Evolutionary conservation across 2,797 vertebrate genomes (phyloP), one percentile per base, ranked within the genome.

Genomic region (Merluccius polli): DNA sequence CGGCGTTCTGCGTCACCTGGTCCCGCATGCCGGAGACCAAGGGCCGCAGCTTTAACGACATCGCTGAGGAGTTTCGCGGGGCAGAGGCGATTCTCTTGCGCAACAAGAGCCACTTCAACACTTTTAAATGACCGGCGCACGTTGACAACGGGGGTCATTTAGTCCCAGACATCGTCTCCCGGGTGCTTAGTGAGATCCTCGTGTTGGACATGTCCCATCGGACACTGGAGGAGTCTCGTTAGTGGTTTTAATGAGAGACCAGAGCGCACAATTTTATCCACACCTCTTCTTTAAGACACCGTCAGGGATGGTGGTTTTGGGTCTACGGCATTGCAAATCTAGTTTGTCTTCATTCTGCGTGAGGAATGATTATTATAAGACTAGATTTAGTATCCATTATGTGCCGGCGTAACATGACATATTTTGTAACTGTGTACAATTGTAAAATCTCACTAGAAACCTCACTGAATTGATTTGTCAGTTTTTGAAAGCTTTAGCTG

Each of bases 11-110:
- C 73, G 89, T 90, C 79, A 92, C 82, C 9, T 89, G 92, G 87
- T 35, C 91, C 32, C 89, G 87, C 71, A 87, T 95, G 18, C 94
- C 93, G 0, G 94, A 95, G 85, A 95, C 94, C 2, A 93, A 89
- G 76, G 93, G 93, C 0, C 89, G 94, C 10, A 92, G 89, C 0
- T 95, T 93, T 21, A 89, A 92, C 5, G 90, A 93, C 77, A 93
- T 93, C 3, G 87, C 91, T 0, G 88, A 88, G 13, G 89, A 88
- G 77, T 93, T 95, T 80, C 83, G 88, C 35, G 90, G 91, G 68
- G 80, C 90, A 0, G 91, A 94, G 15, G 84, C 82, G 38, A 92
- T 94, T 72, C 88, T 87, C 18, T 71, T 95, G 71, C 84, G 92
- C 75, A 90, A 90, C 69, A 93, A 93, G 76, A 72, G 76, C 0